These are phyloP conservation scores for Chaetura pelagica DNA, from an alignment of 2,113 vertebrate species.

Conservation along the genomic window DNA sequence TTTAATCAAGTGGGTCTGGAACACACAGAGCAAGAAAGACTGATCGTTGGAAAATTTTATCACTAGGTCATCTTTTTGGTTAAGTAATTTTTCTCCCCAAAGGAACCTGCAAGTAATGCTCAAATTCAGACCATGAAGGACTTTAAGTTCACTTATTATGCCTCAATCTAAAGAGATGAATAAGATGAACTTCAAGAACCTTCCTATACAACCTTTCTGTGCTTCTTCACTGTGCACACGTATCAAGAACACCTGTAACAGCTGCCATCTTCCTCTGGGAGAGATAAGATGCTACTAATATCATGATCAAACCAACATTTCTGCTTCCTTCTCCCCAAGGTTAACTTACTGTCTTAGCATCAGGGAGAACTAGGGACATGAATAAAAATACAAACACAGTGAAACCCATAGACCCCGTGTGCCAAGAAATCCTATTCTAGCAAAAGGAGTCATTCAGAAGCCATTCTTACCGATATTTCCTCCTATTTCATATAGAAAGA, in stretches of 20 bases:
- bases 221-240: neutral
- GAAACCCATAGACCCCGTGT: neutral
- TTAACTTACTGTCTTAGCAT: neutral
- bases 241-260: neutral
- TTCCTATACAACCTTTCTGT: neutral
- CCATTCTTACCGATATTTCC: slow-evolving; percentile 95
- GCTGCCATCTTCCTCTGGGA: neutral
- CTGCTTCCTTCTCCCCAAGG: neutral
- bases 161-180: neutral
- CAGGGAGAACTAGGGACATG: neutral
- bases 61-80: neutral
- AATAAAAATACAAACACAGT: neutral
- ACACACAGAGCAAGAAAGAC: neutral
- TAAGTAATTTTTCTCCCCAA: neutral
- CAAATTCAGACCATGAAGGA: neutral
- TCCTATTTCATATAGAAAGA: slow-evolving; percentile 95
- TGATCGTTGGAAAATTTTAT: slow-evolving; percentile 1
- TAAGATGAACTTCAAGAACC: slow-evolving; percentile 6
- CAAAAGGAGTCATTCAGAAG: neutral
- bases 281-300: neutral
- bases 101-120: neutral
- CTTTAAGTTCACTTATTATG: neutral
- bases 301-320: neutral
- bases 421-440: neutral
- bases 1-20: neutral